Conservation (phyloP, 2,888 invertebrate genomes). For the Volucella inanis region DNA sequence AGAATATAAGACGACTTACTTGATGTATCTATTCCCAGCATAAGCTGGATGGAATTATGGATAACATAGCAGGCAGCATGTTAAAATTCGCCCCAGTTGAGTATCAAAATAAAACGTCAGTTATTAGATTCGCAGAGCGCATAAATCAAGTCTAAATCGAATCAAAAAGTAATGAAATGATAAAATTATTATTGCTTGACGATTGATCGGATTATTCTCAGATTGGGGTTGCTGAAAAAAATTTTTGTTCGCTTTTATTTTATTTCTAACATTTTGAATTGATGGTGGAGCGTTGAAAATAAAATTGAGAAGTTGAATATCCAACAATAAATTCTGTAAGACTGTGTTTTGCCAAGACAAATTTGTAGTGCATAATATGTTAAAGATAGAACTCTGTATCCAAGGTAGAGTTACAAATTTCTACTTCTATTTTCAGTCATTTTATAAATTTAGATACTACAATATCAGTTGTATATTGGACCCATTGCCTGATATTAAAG, state of each 20-base stretch:
- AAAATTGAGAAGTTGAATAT: too few species aligned
- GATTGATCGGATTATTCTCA: conserved; percentile 49
- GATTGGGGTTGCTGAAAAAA: conserved; percentile 9
- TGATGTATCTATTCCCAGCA: conserved; percentile 6
- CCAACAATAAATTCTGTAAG: too few species aligned
- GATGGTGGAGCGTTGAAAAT: too few species aligned
- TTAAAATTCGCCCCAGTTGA: conserved; percentile 42
- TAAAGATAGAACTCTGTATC: too few species aligned
- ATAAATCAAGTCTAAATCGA: conserved; percentile 52
- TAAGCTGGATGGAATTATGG: conserved; percentile 10
- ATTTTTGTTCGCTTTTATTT: not conserved
- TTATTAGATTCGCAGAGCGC: conserved; percentile 23
- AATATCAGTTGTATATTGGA: too few species aligned
- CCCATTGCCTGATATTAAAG: too few species aligned
- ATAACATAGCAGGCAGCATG: not conserved
- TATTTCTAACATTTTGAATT: not conserved
- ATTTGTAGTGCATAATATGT: too few species aligned
- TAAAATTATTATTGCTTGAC: conserved; percentile 58
- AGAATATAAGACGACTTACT: conserved; percentile 20
- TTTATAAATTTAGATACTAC: too few species aligned
- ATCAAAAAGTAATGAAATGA: conserved; percentile 60
- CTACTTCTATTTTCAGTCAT: too few species aligned
- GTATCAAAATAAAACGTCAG: conserved; percentile 46
- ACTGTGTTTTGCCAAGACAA: too few species aligned
- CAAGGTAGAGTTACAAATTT: too few species aligned